Conservation (phyloP, 2,888 invertebrate genomes). For the Adela reaumurella region DNA sequence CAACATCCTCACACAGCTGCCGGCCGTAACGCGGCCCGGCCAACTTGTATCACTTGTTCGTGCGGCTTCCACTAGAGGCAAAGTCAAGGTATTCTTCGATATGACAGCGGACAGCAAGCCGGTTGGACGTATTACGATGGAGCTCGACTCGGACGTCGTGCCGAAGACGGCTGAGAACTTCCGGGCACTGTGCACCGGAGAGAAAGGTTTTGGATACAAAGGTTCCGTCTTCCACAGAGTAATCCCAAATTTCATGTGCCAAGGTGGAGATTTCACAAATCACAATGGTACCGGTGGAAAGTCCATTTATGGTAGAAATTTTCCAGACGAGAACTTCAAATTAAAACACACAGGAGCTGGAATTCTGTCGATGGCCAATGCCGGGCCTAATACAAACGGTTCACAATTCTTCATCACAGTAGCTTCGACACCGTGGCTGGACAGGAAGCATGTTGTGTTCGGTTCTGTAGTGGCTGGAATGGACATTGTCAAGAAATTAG, state of each 20-base stretch:
- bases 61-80: conserved; percentile 31
- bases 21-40: not conserved
- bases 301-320: conserved; percentile 92
- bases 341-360: conserved; percentile 89
- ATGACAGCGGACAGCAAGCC: conserved; percentile 77
- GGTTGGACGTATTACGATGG: conserved; percentile 83
- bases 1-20: not conserved
- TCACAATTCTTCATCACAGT: conserved; percentile 97
- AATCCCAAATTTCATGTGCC: conserved; percentile 95
- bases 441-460: conserved; percentile 93
- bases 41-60: not conserved
- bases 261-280: conserved; percentile 92
- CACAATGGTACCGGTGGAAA: conserved; percentile 92
- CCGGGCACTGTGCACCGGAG: conserved; percentile 76
- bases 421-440: conserved; percentile 89
- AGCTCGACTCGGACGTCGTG: conserved; percentile 82
- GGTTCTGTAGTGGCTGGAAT: conserved; percentile 88
- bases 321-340: conserved; percentile 93
- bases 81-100: conserved; percentile 76
- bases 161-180: conserved; percentile 96
- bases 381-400: conserved; percentile 93
- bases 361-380: conserved; percentile 92
- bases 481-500: conserved; percentile 87
- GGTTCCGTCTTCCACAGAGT: conserved; percentile 86
- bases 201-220: conserved; percentile 75